Percentiles rank a stretch among this genome's conserved stretches.
phyloP scores from a whole-genome alignment of 1,140 invertebrate genomes.

The Sweltsa coloradensis region DNA sequence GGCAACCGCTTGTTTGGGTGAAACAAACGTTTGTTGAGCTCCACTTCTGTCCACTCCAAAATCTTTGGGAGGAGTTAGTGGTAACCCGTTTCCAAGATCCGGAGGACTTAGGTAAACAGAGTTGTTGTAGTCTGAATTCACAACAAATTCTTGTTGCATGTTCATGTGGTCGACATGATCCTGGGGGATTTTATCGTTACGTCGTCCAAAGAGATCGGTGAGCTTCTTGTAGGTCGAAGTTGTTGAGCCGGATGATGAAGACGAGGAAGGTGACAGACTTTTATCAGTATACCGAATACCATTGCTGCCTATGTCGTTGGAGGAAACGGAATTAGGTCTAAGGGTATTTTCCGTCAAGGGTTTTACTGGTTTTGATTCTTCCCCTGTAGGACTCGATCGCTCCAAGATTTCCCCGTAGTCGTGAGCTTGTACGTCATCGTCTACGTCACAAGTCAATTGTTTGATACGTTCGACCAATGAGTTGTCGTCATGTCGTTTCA shows the following conservation, averaged over 20 bases:
- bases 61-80: background rate
- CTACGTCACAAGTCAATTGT: conserved; percentile 66
- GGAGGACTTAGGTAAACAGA: conserved; percentile 29
- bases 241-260: conserved; percentile 35
- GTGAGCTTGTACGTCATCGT: no score
- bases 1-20: conserved; percentile 9
- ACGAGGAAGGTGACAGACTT: conserved; percentile 38
- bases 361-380: conserved; percentile 27
- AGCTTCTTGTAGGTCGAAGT: conserved; percentile 53
- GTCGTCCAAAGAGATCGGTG: conserved; percentile 43
- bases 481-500: conserved; percentile 28
- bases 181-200: conserved; percentile 32
- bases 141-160: conserved; percentile 21
- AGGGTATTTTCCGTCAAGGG: conserved; percentile 15
- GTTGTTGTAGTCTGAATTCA: conserved; percentile 18
- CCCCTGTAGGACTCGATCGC: conserved; percentile 30
- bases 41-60: no score
- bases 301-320: no score
- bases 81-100: conserved; percentile 40
- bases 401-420: no score
- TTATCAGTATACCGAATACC: conserved; percentile 34
- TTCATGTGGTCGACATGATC: conserved; percentile 23
- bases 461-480: conserved; percentile 68
- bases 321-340: no score
- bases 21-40: conserved; percentile 5